A percentile compares a stretch with the other conserved stretches of the same genome.
Conservation (phyloP, 2,797 vertebrate species). For the Hippopotamyrus pictus region DNA sequence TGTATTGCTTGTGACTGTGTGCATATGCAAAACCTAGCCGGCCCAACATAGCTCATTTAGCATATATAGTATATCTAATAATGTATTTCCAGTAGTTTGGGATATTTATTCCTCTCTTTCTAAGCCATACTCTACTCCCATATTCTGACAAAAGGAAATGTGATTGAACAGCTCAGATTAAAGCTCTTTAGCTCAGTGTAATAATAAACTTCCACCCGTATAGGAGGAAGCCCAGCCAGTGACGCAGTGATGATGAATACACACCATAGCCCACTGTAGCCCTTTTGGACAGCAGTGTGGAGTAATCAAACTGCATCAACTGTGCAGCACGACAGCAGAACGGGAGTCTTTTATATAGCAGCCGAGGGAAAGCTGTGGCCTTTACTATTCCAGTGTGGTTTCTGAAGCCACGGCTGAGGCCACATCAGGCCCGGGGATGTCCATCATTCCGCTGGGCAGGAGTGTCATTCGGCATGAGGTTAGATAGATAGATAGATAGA, state of each 20-base stretch:
- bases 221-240: background rate
- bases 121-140: background rate
- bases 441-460: background rate
- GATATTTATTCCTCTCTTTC: background rate
- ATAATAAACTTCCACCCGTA: background rate
- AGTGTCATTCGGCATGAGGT: background rate
- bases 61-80: background rate
- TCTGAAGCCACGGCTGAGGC: background rate
- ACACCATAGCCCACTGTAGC: background rate
- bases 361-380: background rate
- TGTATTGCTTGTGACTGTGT: conserved; percentile 38
- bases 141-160: background rate
- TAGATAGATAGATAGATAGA: background rate
- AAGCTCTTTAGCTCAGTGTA: background rate
- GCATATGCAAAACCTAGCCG: background rate
- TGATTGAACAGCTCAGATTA: background rate
- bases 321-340: background rate
- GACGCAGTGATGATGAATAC: background rate
- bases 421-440: background rate
- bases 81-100: background rate
- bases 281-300: background rate
- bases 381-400: background rate
- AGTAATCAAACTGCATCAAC: background rate
- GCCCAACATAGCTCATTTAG: background rate
- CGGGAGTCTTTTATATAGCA: background rate